phyloP scores from a whole-genome alignment of 30 jellyfish, hydroid and myxozoan genomes.

The Nemopilema nomurai region DNA sequence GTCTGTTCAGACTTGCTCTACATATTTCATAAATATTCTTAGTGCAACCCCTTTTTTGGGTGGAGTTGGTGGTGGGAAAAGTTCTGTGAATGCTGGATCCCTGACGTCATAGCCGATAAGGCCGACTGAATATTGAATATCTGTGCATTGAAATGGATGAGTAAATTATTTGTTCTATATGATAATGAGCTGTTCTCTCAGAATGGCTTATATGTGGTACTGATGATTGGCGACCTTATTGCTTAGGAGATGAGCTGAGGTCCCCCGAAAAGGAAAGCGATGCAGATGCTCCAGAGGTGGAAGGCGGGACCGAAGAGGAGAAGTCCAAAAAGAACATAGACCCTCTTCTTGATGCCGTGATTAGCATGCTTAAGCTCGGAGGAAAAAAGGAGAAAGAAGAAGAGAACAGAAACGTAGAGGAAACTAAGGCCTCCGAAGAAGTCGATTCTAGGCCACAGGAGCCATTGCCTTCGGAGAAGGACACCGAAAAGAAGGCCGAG shows the following conservation, averaged over 20 bases:
- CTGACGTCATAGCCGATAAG: too few species aligned
- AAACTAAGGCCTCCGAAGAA: background rate
- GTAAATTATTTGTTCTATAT: too few species aligned
- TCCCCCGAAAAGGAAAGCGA: conserved; percentile 1
- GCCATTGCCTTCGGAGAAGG: background rate
- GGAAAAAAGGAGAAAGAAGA: conserved; percentile 5
- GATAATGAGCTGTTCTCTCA: background rate
- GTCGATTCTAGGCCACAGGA: background rate
- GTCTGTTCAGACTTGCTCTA: too few species aligned
- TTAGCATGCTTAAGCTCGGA: conserved; percentile 16
- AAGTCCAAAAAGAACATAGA: conserved; percentile 1
- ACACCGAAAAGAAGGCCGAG: background rate
- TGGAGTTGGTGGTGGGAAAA: too few species aligned
- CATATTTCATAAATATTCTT: too few species aligned
- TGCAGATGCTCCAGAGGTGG: background rate
- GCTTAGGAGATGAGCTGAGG: conserved; percentile 6
- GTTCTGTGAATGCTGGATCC: too few species aligned
- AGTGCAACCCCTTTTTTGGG: too few species aligned
- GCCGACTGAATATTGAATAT: too few species aligned
- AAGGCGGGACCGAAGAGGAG: background rate
- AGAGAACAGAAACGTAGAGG: background rate
- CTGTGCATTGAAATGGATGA: too few species aligned
- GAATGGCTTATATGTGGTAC: background rate
- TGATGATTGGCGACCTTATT: background rate
- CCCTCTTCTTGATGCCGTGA: conserved; percentile 9